These are phyloP conservation scores for Saimiri boliviensis DNA, from an alignment of 2,113 vertebrate genomes.

Conservation along the genomic window DNA sequence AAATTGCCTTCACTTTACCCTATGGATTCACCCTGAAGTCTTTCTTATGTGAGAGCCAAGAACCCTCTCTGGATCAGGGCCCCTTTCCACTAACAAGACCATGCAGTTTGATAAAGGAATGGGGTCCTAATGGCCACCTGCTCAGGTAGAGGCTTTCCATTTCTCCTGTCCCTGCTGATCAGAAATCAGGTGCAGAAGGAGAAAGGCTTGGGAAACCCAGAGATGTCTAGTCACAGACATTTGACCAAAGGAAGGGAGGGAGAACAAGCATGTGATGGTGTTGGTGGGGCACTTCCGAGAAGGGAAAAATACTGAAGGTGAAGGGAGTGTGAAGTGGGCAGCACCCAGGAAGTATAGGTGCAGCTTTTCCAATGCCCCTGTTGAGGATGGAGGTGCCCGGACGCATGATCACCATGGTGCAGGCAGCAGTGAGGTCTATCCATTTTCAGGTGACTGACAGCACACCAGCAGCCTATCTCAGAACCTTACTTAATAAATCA, in stretches of 20 bases:
- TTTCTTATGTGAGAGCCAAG: no score
- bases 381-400: constrained; percentile 74
- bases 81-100: background rate
- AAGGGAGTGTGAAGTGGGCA: constrained; percentile 66
- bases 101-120: background rate
- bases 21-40: no score
- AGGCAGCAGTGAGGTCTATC: constrained; percentile 91
- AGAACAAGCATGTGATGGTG: background rate
- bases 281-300: no score
- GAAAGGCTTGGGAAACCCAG: constrained; percentile 22
- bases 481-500: constrained; percentile 97
- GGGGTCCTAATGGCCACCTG: background rate
- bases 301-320: background rate
- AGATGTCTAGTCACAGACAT: constrained; percentile 50
- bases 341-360: rapidly evolving
- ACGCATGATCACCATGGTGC: constrained; percentile 86
- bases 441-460: constrained; percentile 92
- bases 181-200: constrained; percentile 21
- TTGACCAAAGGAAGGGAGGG: background rate
- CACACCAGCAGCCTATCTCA: constrained; percentile 87
- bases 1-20: no score
- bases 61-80: no score
- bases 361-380: constrained; percentile 61
- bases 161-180: background rate
- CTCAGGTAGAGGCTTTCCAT: constrained; percentile 9